Evolutionary conservation across 2,888 invertebrate species (phyloP), one percentile per base, ranked within the genome.

Genomic region (Lymantria monacha): DNA sequence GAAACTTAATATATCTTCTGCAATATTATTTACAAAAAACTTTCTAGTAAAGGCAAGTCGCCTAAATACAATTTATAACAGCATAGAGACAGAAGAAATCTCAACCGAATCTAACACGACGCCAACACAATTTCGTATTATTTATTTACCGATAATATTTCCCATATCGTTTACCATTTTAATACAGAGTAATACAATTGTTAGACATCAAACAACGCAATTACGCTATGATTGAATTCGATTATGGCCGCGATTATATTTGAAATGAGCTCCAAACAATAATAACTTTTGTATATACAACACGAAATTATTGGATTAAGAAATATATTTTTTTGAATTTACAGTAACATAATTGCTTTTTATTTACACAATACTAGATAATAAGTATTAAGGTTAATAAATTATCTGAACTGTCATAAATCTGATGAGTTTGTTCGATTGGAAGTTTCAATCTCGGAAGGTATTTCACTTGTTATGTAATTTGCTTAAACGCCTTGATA

Each of bases 161-260:
- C 49, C 44, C 41, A 56, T 55, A 56, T 55, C 48, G 47, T 55
- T 55, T 49, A 57, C 42, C 44, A 56, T 56, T 58, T 54, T 56
- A 60, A 53, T 66, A 63, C 54, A 46, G 36, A 41, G 31, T 59
- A 66, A 59, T 55, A 59, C 46, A 51, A 55, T 53, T 51, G 45
- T 51, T 42, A 62, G 53, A 62, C 57, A 62, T 62, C 53, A 68
- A 62, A 66, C 62, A 46, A 43, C 48, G 57, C 60, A 57, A 68
- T 65, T 59, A 60, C 47, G 33, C 13, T 49, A 46, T 57, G 59
- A 61, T 62, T 68, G 60, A 66, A 54, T 68, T 55, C 51, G 49
- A 62, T 66, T 56, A 65, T 41, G 42, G 31, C 38, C 51, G 38
- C 48, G 50, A 67, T 67, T 64, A 66, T 64, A 49, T 61, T 58